Evolutionary conservation across 2,888 invertebrate genomes (phyloP).

Genomic region (Onthophagus sagittarius): DNA sequence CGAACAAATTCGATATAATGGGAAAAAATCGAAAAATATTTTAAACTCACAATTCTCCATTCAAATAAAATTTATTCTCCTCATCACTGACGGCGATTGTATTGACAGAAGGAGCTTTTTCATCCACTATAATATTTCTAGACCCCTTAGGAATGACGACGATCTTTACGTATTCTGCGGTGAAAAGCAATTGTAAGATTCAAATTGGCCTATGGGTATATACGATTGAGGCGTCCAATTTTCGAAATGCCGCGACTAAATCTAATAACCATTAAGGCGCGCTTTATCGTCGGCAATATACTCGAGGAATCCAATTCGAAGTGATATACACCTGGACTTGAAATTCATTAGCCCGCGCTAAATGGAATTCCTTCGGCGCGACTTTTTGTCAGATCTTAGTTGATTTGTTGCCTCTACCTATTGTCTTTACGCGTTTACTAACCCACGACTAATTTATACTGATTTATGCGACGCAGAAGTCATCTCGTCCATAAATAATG

Average conservation of each 20-base stretch:
- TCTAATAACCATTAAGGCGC: not conserved
- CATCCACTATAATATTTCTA: slow-evolving; percentile 59
- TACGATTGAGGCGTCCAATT: not conserved
- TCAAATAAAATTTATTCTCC: slow-evolving; percentile 55
- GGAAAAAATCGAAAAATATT: not conserved
- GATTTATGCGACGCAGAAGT: not conserved
- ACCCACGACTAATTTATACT: not conserved
- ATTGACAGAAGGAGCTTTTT: slow-evolving; percentile 54
- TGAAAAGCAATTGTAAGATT: not conserved
- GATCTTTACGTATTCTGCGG: slow-evolving; percentile 55
- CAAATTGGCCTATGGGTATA: not conserved
- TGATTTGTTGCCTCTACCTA: not conserved
- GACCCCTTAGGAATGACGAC: slow-evolving; percentile 57
- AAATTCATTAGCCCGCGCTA: not conserved
- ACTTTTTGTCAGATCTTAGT: not conserved
- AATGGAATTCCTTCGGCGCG: not conserved
- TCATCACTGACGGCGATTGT: slow-evolving; percentile 55
- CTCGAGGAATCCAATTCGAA: not conserved
- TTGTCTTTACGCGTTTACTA: not conserved
- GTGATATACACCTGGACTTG: not conserved
- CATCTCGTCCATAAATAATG: not conserved
- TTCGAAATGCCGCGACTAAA: not conserved
- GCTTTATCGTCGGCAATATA: not conserved
- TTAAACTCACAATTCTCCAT: slow-evolving; percentile 57
- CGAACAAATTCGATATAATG: too few relatives aligned